phyloP scores from a whole-genome alignment of 2,797 vertebrate species.

The Lacerta bilineata region DNA sequence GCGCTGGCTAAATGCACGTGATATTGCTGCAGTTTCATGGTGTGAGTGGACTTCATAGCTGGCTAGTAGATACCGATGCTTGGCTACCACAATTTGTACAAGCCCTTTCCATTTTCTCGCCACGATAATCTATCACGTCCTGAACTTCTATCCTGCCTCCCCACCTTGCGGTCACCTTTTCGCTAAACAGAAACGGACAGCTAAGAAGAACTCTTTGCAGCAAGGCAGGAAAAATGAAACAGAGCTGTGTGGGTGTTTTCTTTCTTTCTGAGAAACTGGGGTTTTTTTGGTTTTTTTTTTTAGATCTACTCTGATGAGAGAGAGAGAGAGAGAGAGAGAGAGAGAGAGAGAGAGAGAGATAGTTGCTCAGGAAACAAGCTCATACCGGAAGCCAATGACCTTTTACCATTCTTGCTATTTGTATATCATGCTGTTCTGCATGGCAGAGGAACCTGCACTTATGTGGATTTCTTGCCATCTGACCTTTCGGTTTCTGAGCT shows the following conservation, averaged over 20 bases:
- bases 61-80: no score
- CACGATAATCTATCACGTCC: not conserved
- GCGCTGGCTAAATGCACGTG: not conserved
- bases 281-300: slow-evolving; percentile 39
- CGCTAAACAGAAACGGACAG: not conserved
- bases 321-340: not conserved
- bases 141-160: not conserved
- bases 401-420: slow-evolving; percentile 63
- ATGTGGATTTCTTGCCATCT: not conserved
- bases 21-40: not conserved
- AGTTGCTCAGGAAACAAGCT: slow-evolving; percentile 69
- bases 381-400: slow-evolving; percentile 66
- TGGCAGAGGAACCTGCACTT: slow-evolving; percentile 7
- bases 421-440: slow-evolving; percentile 56
- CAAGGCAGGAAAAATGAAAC: slow-evolving; percentile 51
- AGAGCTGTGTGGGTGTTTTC: slow-evolving; percentile 52
- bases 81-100: no score
- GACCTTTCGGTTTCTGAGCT: not conserved
- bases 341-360: slow-evolving; percentile 2
- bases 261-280: slow-evolving; percentile 65
- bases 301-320: slow-evolving; percentile 34
- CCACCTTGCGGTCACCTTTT: not conserved
- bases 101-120: no score
- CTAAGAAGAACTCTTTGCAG: slow-evolving; percentile 16
- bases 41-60: not conserved